Evolutionary conservation across 1,140 invertebrate genomes (phyloP).

Genomic region (Drosophila paulistorum): DNA sequence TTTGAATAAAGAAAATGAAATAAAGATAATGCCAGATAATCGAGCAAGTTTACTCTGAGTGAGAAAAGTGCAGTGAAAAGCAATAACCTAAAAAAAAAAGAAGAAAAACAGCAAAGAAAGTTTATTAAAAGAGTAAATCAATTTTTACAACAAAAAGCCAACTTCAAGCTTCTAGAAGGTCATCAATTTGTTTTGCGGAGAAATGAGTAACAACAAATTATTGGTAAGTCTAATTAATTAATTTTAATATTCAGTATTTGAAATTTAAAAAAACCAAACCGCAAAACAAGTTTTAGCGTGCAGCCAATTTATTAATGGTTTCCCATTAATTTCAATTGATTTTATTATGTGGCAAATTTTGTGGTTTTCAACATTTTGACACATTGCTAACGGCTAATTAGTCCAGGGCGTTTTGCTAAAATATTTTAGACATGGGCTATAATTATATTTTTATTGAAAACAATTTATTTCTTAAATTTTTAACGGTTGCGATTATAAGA

Average conservation of each 20-base stretch:
- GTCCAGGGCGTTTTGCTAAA: neutral
- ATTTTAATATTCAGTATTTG: constrained; percentile 9
- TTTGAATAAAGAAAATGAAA: constrained; percentile 38
- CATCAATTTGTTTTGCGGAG: constrained; percentile 70
- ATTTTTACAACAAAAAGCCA: constrained; percentile 13
- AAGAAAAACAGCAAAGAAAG: constrained; percentile 40
- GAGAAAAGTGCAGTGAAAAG: constrained; percentile 12
- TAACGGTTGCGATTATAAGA: no score
- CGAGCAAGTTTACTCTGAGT: constrained; percentile 54
- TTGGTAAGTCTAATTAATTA: constrained; percentile 57
- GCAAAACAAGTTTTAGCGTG: constrained; percentile 40
- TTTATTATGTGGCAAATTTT: constrained; percentile 33
- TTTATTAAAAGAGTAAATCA: constrained; percentile 14
- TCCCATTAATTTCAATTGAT: constrained; percentile 53
- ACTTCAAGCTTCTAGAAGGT: constrained; percentile 30
- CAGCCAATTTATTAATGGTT: constrained; percentile 6
- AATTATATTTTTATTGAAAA: no score
- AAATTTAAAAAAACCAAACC: constrained; percentile 24
- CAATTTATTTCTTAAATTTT: no score
- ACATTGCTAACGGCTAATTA: constrained; percentile 9
- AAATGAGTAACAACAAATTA: constrained; percentile 78
- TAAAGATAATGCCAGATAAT: constrained; percentile 25
- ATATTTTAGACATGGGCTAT: neutral
- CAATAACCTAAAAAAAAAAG: constrained; percentile 45
- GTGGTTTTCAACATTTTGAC: constrained; percentile 23